Conservation (phyloP, 2,113 vertebrate genomes). For the Nothobranchius furzeri region DNA sequence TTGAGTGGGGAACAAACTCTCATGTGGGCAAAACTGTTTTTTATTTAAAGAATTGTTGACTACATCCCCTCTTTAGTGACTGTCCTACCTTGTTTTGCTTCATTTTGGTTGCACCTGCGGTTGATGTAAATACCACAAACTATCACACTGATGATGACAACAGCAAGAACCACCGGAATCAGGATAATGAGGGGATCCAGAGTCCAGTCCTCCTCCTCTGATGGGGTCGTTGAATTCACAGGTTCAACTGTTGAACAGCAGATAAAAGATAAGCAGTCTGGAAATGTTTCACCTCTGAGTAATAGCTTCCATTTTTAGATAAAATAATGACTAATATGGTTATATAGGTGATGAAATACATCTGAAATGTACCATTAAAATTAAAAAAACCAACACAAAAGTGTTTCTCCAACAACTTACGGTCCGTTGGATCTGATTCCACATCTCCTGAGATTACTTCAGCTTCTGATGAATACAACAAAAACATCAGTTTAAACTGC, state of each 20-base stretch:
- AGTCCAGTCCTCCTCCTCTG: rapidly evolving
- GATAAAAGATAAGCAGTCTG: background rate
- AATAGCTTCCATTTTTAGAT: background rate
- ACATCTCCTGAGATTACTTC: background rate
- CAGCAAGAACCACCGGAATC: conserved; percentile 54
- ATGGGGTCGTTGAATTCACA: rapidly evolving
- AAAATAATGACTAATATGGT: background rate
- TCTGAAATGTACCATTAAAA: background rate
- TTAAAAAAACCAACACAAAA: background rate
- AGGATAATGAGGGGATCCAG: conserved; percentile 40
- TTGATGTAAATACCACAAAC: conserved; percentile 46
- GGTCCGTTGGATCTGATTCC: background rate
- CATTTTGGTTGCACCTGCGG: conserved; percentile 38
- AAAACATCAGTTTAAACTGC: background rate
- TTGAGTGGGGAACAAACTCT: background rate
- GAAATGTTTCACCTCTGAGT: background rate
- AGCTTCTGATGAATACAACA: background rate
- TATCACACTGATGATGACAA: conserved; percentile 39
- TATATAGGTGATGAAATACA: background rate
- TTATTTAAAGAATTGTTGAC: background rate
- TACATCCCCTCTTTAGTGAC: background rate
- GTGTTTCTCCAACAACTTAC: background rate
- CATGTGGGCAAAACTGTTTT: background rate
- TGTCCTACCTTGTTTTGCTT: conserved; percentile 40
- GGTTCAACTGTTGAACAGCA: background rate